Percentiles rank a stretch among this genome's conserved stretches.
Evolutionary conservation across 1,140 invertebrate species (phyloP).

Genomic region (Drosophila ambigua): DNA sequence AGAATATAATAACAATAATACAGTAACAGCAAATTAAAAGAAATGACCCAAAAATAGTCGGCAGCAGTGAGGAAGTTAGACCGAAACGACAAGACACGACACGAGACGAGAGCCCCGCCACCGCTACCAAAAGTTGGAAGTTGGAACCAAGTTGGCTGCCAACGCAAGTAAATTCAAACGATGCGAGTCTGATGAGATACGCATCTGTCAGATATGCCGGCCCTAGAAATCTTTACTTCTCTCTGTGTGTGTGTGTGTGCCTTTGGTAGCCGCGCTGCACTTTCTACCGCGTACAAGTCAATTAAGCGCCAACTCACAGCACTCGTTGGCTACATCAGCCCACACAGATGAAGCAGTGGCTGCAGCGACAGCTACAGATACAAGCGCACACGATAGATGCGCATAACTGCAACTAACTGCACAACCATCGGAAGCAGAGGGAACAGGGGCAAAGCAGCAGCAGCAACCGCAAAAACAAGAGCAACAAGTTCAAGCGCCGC

Average conservation of each 20-base stretch:
- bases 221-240: neutral
- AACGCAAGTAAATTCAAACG: slow-evolving; percentile 63
- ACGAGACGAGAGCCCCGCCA: neutral
- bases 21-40: slow-evolving; percentile 64
- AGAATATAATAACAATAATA: slow-evolving; percentile 58
- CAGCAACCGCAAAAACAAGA: slow-evolving; percentile 61
- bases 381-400: slow-evolving; percentile 58
- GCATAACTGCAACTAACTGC: slow-evolving; percentile 80
- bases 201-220: slow-evolving; percentile 57
- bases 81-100: slow-evolving; percentile 2
- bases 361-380: slow-evolving; percentile 26
- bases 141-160: slow-evolving; percentile 8
- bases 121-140: slow-evolving; percentile 15
- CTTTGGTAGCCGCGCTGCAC: slow-evolving; percentile 39
- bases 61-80: slow-evolving; percentile 24
- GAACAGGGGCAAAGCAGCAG: slow-evolving; percentile 12
- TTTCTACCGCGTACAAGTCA: slow-evolving; percentile 79
- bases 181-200: slow-evolving; percentile 51
- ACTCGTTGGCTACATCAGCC: slow-evolving; percentile 9
- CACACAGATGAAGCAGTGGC: slow-evolving; percentile 15
- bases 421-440: slow-evolving; percentile 20
- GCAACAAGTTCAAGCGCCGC: slow-evolving; percentile 80
- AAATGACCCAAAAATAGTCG: slow-evolving; percentile 68
- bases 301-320: slow-evolving; percentile 67
- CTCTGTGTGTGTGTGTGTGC: slow-evolving; percentile 26